Base-by-base conservation (phyloP, 2,888 invertebrate genomes). In the Rotaria macrura region DNA sequence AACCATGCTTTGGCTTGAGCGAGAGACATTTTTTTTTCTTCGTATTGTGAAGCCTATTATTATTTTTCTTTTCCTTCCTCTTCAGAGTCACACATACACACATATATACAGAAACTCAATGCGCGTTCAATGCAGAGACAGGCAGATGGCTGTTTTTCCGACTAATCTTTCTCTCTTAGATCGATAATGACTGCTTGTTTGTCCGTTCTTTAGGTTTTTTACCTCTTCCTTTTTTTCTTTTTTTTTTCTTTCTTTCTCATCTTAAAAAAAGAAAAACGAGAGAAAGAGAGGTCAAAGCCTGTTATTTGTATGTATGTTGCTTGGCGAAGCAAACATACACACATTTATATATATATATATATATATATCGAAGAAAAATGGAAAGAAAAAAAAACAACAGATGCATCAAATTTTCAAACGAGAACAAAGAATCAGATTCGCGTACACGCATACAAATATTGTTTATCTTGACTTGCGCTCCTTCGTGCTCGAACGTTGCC, bases 141-240 rank as follows among this genome's bases (percentile, higher is more conserved):
- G 65, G 20, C 65, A 65, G 65, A 65, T 65, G 65, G 65, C 65
- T 65, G 65, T 65, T 65, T 65, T 65, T 65, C 65, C 65, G 65
- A 65, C 34, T 65, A 65, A 17, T 34, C 65, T 65, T 29, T 65
- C 34, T 65, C 34, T 65, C 5, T 34, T 17, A 65, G 65, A 29
- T 38, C 34, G 65, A 65, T 38, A 20, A 65, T 34, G 34, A 34
- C 29, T 65, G 65, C 65, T 65, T 65, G 65, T 65, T 65, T 65
- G 65, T 65, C 65, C 65, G 65, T 65, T 65, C 65, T 65, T 65
- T 34, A 12, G 34, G 3, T 65, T 65, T 65, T 65, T 65, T 65
- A 65, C 65, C 65, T 65, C 65, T 65, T 65, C 6, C 12, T 34
- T 34, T 34, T 65, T 65, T 65, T 47, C 47, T 29, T 65, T 65